phyloP scores from a whole-genome alignment of 2,888 invertebrate species.

The Callinectes sapidus region DNA sequence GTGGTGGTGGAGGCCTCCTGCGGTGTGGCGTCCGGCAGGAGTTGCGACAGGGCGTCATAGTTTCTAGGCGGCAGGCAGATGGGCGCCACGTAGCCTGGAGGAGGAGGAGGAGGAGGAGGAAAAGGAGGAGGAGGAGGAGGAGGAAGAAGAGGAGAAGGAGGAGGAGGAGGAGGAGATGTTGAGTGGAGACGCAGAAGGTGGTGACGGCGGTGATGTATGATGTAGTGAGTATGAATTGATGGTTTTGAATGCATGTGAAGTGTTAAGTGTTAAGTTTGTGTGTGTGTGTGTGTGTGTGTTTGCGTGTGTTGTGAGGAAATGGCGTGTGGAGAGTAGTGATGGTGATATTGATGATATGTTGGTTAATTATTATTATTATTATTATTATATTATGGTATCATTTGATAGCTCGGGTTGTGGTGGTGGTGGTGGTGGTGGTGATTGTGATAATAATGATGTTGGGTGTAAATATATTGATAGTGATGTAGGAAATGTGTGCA shows the following conservation, averaged over 20 bases:
- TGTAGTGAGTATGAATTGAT: not conserved
- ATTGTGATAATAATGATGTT: no score
- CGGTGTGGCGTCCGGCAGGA: constrained; percentile 16
- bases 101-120: not conserved
- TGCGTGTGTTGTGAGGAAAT: not conserved
- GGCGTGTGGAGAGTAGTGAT: not conserved
- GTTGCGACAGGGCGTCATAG: constrained; percentile 23
- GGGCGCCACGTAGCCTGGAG: constrained; percentile 54
- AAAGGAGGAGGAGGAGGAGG: not conserved
- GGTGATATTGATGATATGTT: no score
- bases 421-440: no score
- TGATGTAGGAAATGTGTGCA: no score
- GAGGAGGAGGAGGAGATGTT: not conserved
- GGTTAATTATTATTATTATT: no score
- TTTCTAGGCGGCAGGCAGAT: constrained; percentile 60
- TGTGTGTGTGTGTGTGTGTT: not conserved
- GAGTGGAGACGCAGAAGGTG: not conserved
- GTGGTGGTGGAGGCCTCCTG: constrained; percentile 10
- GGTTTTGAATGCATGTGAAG: not conserved
- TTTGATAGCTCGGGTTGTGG: no score
- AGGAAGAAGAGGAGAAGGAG: not conserved
- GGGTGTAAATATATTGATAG: no score
- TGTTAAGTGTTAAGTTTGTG: no score
- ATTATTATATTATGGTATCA: no score
- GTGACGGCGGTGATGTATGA: not conserved